Base-by-base conservation (phyloP, 1,140 invertebrate species). In the Pseudachorutes palmiensis region DNA sequence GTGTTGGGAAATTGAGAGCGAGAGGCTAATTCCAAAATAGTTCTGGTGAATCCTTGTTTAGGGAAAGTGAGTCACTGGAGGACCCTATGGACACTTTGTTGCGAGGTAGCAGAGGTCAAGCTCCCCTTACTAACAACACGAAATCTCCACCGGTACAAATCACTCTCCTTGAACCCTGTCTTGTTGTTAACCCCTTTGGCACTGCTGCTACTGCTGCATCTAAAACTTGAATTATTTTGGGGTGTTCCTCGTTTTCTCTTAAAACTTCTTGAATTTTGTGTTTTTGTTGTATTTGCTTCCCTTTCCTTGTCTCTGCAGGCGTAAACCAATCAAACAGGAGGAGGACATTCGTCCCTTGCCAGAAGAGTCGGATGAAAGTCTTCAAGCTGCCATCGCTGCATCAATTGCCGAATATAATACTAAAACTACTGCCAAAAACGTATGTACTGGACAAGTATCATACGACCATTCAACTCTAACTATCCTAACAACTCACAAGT, bases 41-140 rank as follows among this genome's bases (percentile, higher is more conserved):
- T 33, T 64, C 16, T 64, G 48, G 32, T 32, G 51, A 51, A 24
- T 36, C 49, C 49, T 19, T 58, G 29, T 5, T 14, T 65, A 69
- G 67, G 58, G 67, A 63, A 36, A 64, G 59, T 29, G 60, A 59
- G 12, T 26, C 33, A 33, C 9, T 61, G 22, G 68, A 70, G 29
- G 68, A 70, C 28, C 61, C 68, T 26, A 59, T 66, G 61, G 68
- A 70, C 33, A 59, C 64, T 48, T 26, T 70, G 29, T 31, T 70
- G 58, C 62, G 63, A 26, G 58, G 49, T 26, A 63, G 65, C 57
- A 51, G 32, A 41, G 48, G 24, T 59, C n/a, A 1, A 2, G 2
- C 65, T 2, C 22, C 16, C 3, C 49, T 28, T 28, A 32, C 57
- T 9, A 61, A 2, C 51, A 3, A 24, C 19, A 64, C 24, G 62